Percentiles rank a stretch among this genome's conserved stretches.
phyloP scores from a whole-genome alignment of 1,140 invertebrate species.

The Proctacanthus coquilletti region DNA sequence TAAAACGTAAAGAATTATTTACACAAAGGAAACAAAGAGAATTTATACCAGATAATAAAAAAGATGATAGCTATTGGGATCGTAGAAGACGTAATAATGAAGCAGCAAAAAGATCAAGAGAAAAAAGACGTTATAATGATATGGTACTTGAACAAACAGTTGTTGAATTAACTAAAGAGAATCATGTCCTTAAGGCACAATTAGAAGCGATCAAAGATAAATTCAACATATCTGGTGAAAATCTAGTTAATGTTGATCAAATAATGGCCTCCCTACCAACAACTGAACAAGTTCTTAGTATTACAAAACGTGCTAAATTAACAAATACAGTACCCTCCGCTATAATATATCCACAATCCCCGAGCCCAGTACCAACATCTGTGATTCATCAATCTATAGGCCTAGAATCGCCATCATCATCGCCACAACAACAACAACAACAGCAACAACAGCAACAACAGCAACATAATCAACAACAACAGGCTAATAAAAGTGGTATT shows the following conservation, averaged over 20 bases:
- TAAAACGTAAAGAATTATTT: conserved; percentile 24
- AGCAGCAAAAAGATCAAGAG: conserved; percentile 82
- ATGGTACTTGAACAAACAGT: conserved; percentile 91
- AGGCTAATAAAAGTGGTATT: too few species aligned
- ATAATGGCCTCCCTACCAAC: conserved; percentile 68
- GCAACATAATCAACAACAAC: conserved; percentile 35
- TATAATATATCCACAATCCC: conserved; percentile 38
- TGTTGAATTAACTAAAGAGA: conserved; percentile 86
- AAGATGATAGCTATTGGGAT: conserved; percentile 97
- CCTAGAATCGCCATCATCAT: conserved; percentile 23
- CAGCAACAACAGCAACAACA: conserved; percentile 36
- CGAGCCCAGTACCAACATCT: conserved; percentile 47
- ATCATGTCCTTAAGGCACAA: conserved; percentile 83
- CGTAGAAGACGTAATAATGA: conserved; percentile 88
- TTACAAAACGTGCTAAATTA: conserved; percentile 65
- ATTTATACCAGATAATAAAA: conserved; percentile 93
- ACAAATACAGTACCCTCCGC: conserved; percentile 24
- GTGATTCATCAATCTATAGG: conserved; percentile 46
- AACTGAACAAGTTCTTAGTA: conserved; percentile 64
- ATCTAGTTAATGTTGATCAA: conserved; percentile 71
- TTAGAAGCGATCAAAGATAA: conserved; percentile 85
- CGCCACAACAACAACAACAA: conserved; percentile 24
- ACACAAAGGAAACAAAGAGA: conserved; percentile 83
- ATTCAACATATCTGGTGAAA: conserved; percentile 77
- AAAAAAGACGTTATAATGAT: conserved; percentile 91